Base-by-base conservation (phyloP, 2,888 invertebrate genomes). In the Thecocarcelia acutangulata region DNA sequence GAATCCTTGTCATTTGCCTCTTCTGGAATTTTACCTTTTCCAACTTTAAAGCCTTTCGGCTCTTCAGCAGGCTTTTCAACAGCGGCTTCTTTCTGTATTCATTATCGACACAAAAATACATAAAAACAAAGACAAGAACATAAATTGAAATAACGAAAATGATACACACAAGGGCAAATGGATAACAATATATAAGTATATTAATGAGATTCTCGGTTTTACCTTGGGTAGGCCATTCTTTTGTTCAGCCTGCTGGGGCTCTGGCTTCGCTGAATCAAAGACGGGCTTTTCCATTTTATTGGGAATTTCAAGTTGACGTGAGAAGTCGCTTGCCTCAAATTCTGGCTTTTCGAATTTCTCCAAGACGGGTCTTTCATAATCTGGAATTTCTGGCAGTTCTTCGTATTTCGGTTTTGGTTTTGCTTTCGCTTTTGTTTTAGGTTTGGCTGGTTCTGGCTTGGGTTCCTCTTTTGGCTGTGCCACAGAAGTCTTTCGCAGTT, bases 291-390 rank as follows among this genome's bases (percentile, higher is more conserved):
- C 89, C 88, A 90, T 87, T 87, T 91, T 90, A 15, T 83, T 85
- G 4, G 90, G 90, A 63, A 90, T 86, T 28, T 88, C 89, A 0
- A 88, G 82, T 1, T 90, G 89, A 0, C 90, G 87, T 52, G 87
- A 85, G 72, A 90, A 90, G 61, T 90, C 90, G 2, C 85, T 92
- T 12, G 92, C 92, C 54, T 91, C 92, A 46, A 92, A 92, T 9
- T 92, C 92, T 1, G 92, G 91, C 83, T 93, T 92, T 89, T 94
- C 94, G 86, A 93, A 95, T 89, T 93, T 93, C 87, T 95, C 95
- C 76, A 95, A 92, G 2, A 93, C 94, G 2, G 95, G 94, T 84
- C 95, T 93, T 40, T 96, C 96, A 87, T 96, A 96, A 89, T 96
- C 96, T 11, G 94, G 93, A 72, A 93, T 91, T 90, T 93, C 93